These are phyloP conservation scores for Bradynema listronoti DNA, from an alignment of 1,140 invertebrate genomes.

Conservation along the genomic window DNA sequence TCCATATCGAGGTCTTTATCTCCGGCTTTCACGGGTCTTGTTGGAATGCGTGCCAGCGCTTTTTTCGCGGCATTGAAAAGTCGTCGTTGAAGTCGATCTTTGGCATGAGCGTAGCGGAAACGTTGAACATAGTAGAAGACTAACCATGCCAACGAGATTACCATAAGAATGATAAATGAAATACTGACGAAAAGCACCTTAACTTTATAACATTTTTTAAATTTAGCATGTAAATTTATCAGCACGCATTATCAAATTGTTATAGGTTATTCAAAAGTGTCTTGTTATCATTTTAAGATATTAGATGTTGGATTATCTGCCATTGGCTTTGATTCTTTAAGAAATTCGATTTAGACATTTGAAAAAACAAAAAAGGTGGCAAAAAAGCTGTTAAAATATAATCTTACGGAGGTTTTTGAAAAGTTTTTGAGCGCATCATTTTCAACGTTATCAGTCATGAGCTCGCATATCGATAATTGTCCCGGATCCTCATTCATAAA, in stretches of 20 bases:
- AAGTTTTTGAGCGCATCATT: slow-evolving; percentile 46
- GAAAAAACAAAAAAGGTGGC: background rate
- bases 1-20: slow-evolving; percentile 78
- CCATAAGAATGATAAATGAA: slow-evolving; percentile 86
- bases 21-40: slow-evolving; percentile 72
- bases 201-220: slow-evolving; percentile 14
- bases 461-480: slow-evolving; percentile 24
- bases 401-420: slow-evolving; percentile 52
- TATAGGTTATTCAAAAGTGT: no score
- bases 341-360: no score
- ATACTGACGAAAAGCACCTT: slow-evolving; percentile 80
- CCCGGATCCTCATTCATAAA: slow-evolving; percentile 38
- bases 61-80: slow-evolving; percentile 81
- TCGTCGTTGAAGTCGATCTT: slow-evolving; percentile 71
- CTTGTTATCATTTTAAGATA: background rate
- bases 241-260: no score
- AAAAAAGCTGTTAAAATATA: background rate
- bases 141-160: slow-evolving; percentile 83
- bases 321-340: no score
- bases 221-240: no score
- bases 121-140: slow-evolving; percentile 88
- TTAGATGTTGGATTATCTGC: no score
- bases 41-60: slow-evolving; percentile 79
- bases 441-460: slow-evolving; percentile 26
- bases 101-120: slow-evolving; percentile 74